phyloP scores from a whole-genome alignment of 2,113 vertebrate species.

The Stictonetta naevosa region DNA sequence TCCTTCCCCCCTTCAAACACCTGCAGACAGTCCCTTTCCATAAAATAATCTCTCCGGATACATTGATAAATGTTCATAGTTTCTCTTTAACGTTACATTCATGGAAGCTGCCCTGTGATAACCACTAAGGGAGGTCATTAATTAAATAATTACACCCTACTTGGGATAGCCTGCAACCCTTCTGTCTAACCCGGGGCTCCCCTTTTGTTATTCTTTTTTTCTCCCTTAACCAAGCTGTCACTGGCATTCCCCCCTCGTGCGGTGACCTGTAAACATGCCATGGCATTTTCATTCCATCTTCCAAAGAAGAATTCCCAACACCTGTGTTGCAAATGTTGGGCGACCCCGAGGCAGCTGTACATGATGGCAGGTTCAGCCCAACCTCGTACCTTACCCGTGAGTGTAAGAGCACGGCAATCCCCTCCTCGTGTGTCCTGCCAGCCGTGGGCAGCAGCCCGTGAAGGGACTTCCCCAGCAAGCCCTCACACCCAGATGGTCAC shows the following conservation, averaged over 20 bases:
- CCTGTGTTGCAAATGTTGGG: neutral
- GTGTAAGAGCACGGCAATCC: neutral
- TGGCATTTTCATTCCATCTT: neutral
- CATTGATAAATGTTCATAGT: neutral
- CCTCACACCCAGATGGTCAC: rapidly evolving
- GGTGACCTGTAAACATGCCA: neutral
- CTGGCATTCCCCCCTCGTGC: neutral
- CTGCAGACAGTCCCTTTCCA: neutral
- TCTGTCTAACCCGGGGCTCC: neutral
- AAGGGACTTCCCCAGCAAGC: neutral
- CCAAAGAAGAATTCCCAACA: neutral
- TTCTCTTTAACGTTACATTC: neutral
- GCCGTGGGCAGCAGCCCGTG: neutral
- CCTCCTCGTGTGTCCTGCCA: neutral
- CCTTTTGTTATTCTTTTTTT: neutral
- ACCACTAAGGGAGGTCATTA: neutral
- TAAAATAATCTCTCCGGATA: neutral
- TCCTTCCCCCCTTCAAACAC: neutral
- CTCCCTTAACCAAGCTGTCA: neutral
- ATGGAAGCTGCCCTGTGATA: neutral
- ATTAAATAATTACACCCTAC: neutral
- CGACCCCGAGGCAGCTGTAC: neutral
- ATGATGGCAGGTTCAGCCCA: neutral
- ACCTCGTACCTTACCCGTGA: rapidly evolving
- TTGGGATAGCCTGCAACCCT: neutral